Evolutionary conservation across 2,888 invertebrate species (phyloP).

Genomic region (Parnassius glacialis): DNA sequence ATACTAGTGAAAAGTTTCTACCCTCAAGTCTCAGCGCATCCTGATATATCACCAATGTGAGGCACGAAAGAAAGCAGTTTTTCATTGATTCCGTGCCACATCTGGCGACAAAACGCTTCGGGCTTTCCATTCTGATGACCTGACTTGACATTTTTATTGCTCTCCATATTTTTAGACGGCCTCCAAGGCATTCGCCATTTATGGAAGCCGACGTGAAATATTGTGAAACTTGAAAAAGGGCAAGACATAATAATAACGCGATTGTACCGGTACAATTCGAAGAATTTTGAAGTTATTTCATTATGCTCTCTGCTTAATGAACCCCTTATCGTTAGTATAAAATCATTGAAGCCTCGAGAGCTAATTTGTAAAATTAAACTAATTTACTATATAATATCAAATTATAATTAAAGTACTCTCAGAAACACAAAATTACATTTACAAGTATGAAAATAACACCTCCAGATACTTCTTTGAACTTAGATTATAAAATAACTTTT

Average conservation of each 20-base stretch:
- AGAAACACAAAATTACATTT: no score
- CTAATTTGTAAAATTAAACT: background rate
- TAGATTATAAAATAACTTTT: no score
- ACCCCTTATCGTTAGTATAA: constrained; percentile 18
- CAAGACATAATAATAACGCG: constrained; percentile 63
- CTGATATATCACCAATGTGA: constrained; percentile 67
- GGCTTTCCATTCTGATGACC: constrained; percentile 79
- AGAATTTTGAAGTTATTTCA: constrained; percentile 44
- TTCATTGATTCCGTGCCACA: constrained; percentile 79
- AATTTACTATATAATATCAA: no score
- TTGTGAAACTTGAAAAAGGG: constrained; percentile 67
- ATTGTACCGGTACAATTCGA: constrained; percentile 48
- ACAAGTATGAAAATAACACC: no score
- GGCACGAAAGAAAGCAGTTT: constrained; percentile 77
- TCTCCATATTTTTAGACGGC: constrained; percentile 71
- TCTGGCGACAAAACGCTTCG: constrained; percentile 78
- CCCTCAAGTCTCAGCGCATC: constrained; percentile 40
- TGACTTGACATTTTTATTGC: constrained; percentile 81
- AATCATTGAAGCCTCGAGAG: constrained; percentile 2
- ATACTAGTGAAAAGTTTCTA: constrained; percentile 46
- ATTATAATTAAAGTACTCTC: no score
- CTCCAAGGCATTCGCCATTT: constrained; percentile 70
- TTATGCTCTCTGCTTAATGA: constrained; percentile 47
- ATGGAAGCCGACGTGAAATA: constrained; percentile 68
- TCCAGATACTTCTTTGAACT: no score